Conservation (phyloP, 2,888 invertebrate genomes). For the Lagria hirta region DNA sequence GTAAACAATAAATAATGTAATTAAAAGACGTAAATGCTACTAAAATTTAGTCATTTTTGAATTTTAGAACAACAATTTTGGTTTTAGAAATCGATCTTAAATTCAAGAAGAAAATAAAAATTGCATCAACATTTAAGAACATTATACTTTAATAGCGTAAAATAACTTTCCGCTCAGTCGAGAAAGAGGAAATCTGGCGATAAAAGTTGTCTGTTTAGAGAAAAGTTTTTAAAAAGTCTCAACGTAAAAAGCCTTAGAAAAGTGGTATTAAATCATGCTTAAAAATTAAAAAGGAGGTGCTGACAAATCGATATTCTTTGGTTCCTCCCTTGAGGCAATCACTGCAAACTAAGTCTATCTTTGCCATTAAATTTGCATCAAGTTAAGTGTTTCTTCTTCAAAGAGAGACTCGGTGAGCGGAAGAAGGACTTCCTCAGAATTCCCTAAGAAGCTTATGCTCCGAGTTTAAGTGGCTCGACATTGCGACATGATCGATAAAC, state of each 20-base stretch:
- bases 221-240: too few species aligned
- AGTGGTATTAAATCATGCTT: constrained; percentile 26
- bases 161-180: too few species aligned
- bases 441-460: constrained; percentile 55
- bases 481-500: constrained; percentile 53
- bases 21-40: too few species aligned
- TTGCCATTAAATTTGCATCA: constrained; percentile 57
- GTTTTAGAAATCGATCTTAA: too few species aligned
- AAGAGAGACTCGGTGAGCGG: constrained; percentile 47
- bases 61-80: too few species aligned
- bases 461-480: constrained; percentile 53
- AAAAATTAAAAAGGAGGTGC: constrained; percentile 33
- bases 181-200: too few species aligned
- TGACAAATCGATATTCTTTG: constrained; percentile 33
- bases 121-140: too few species aligned
- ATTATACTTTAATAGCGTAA: too few species aligned
- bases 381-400: constrained; percentile 53
- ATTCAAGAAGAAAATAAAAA: too few species aligned
- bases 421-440: constrained; percentile 48
- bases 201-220: too few species aligned
- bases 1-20: too few species aligned
- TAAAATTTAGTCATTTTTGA: too few species aligned
- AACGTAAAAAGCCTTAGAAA: constrained; percentile 17
- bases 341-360: constrained; percentile 44
- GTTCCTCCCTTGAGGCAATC: constrained; percentile 39